These are phyloP conservation scores for Dipodomys ordii DNA, from an alignment of 2,113 vertebrate genomes.

Conservation along the genomic window DNA sequence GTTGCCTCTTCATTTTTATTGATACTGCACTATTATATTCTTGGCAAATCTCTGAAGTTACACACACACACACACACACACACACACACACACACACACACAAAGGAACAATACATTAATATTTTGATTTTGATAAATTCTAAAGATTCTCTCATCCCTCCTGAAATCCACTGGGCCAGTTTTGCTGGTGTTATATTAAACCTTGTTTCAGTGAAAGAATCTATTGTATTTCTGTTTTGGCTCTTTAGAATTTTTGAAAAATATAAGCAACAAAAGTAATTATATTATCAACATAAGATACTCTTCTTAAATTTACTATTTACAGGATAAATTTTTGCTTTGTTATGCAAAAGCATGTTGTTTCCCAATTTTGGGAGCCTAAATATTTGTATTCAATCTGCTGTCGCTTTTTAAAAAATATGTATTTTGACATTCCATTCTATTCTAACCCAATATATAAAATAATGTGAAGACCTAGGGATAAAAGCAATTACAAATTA, in stretches of 20 bases:
- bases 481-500: neutral
- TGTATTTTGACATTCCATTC: slow-evolving; percentile 9
- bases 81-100: too few species aligned
- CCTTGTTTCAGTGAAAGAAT: neutral
- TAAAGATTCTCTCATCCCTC: neutral
- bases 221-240: neutral
- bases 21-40: too few species aligned
- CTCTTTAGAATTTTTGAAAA: neutral
- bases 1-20: neutral
- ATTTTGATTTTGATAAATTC: neutral
- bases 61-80: neutral
- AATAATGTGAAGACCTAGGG: neutral
- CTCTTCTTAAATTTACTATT: neutral
- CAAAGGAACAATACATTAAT: neutral
- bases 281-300: neutral
- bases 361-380: slow-evolving; percentile 2
- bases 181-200: neutral
- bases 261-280: neutral
- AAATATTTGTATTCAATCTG: neutral
- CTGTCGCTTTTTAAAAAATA: neutral
- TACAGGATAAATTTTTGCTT: slow-evolving; percentile 40
- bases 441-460: neutral
- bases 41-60: slow-evolving; percentile 30
- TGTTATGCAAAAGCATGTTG: neutral
- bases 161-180: neutral